Evolutionary conservation across 2,113 vertebrate genomes (phyloP).

Genomic region (Otocyon megalotis): DNA sequence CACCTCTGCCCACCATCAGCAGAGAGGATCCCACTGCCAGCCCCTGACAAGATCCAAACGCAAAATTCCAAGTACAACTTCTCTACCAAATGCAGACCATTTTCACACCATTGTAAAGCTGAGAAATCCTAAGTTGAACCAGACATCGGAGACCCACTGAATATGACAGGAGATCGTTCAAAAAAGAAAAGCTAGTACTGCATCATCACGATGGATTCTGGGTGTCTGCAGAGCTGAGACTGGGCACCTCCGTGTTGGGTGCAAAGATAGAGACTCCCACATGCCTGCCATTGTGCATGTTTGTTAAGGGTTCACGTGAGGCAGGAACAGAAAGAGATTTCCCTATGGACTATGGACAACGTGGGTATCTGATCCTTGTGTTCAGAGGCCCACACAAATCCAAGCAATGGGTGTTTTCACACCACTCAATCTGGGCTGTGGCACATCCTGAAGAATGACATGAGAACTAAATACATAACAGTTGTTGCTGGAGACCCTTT

Average conservation of each 20-base stretch:
- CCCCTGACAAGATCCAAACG: background rate
- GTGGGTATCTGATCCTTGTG: rapidly evolving
- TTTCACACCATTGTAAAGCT: background rate
- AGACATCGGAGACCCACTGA: background rate
- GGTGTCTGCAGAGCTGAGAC: rapidly evolving
- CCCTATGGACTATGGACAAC: background rate
- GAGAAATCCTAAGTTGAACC: background rate
- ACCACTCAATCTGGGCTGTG: rapidly evolving
- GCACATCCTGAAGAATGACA: rapidly evolving
- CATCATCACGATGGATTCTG: rapidly evolving
- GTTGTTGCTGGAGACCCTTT: too few relatives aligned
- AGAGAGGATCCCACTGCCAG: background rate
- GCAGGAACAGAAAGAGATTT: background rate
- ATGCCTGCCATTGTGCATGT: rapidly evolving
- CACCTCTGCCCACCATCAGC: background rate
- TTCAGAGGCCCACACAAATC: too few relatives aligned
- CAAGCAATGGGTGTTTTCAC: background rate
- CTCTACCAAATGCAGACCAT: background rate
- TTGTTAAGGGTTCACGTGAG: background rate
- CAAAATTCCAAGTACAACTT: background rate
- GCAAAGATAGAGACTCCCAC: background rate
- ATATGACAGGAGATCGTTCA: too few relatives aligned
- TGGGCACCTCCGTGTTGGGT: background rate
- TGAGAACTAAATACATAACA: rapidly evolving
- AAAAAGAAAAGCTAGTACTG: rapidly evolving